Evolutionary conservation across 2,113 vertebrate genomes (phyloP).

Genomic region (Cyphomyrus discorhynchus): DNA sequence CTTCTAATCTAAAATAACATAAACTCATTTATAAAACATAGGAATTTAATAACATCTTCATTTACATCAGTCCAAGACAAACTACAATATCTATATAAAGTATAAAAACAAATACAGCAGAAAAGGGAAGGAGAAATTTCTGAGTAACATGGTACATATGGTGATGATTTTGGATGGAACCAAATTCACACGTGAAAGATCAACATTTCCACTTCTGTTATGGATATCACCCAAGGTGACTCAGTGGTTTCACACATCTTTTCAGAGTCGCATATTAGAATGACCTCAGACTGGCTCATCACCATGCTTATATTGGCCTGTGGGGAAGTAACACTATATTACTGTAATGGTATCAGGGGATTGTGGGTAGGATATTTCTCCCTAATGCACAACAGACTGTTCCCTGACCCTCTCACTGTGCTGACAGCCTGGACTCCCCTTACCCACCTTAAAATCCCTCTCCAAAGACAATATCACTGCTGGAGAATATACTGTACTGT

Average conservation of each 20-base stretch:
- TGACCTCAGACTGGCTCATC: neutral
- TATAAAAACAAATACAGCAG: neutral
- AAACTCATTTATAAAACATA: neutral
- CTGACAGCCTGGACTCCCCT: neutral
- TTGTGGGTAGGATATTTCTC: slow-evolving; percentile 23
- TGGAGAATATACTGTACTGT: slow-evolving; percentile 7
- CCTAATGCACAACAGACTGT: slow-evolving; percentile 22
- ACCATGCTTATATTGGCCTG: neutral
- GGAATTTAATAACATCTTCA: neutral
- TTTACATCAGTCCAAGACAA: neutral
- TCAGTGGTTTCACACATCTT: slow-evolving; percentile 1
- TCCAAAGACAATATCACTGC: slow-evolving; percentile 23
- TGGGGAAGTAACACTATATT: slow-evolving; percentile 17
- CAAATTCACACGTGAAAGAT: neutral
- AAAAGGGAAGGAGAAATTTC: neutral
- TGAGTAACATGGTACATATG: neutral
- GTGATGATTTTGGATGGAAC: neutral
- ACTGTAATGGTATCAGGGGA: slow-evolving; percentile 17
- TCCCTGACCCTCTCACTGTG: neutral
- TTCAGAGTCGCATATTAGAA: neutral
- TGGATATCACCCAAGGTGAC: neutral
- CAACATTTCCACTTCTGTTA: neutral
- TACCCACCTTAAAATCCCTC: neutral
- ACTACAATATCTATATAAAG: neutral
- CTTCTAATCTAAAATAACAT: neutral